Evolutionary conservation across 1,140 invertebrate species (phyloP), one percentile per base, ranked within the genome.

Genomic region (Saccostrea echinata): DNA sequence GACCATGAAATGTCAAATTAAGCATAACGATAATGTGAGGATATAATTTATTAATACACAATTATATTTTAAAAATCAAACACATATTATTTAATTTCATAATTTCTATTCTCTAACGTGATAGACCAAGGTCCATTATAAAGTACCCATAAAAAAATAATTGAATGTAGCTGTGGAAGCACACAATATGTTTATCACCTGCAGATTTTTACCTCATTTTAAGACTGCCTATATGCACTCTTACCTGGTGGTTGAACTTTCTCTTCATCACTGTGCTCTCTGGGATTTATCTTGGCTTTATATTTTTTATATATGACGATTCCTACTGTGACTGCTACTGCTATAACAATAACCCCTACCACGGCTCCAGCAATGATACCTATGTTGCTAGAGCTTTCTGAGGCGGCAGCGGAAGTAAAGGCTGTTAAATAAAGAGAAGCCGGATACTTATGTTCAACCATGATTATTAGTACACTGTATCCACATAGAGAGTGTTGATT

Each of bases 261-360:
- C 27, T 76, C 68, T 76, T 76, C 68, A 30, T 76, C 68, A 18
- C 68, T 76, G 11, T 76, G 68, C 9, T 76, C 68, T 1, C 16
- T 76, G 13, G 68, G 68, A 13, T 76, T 76, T 76, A 76, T 76
- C 27, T 18, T 76, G 11, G 68, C 27, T 76, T 76, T 76, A 76
- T 16, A 13, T 76, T 76, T 76, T 33, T 76, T 76, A 33, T 76
- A 76, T 33, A 76, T 9, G 8, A 76, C 68, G 12, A 76, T 13
- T 16, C 68, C 68, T 2, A 76, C 68, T 33, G 27, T 27, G 3
- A 12, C 68, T 16, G 9, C 27, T 33, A 76, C 18, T 3, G 68
- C 68, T 35, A 76, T 76, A 1, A 11, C 68, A 12, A 76, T 27
- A 27, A 76, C 24, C 24, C 11, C 68, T 9, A 12, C 68, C 30